These are phyloP conservation scores for Willisornis vidua DNA, from an alignment of 2,113 vertebrate species.

Conservation along the genomic window DNA sequence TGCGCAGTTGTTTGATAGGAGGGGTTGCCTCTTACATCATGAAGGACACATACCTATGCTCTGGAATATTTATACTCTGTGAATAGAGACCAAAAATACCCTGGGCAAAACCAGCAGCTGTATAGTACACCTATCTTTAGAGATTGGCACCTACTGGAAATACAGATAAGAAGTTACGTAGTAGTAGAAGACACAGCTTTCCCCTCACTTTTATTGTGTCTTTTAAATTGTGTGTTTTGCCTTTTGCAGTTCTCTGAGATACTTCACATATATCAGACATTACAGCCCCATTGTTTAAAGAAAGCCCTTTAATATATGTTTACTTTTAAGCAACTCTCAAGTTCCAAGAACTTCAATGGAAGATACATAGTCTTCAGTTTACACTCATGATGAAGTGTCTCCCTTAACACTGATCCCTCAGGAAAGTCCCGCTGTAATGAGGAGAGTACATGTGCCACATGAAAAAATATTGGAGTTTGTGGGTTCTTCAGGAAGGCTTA, in stretches of 20 bases:
- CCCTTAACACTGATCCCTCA: background rate
- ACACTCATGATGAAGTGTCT: fast-evolving
- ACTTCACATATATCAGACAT: background rate
- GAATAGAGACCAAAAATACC: background rate
- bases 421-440: background rate
- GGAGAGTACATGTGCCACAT: background rate
- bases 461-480: background rate
- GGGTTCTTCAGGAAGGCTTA: background rate
- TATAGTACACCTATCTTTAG: background rate
- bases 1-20: background rate
- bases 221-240: background rate
- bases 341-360: background rate
- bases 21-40: background rate
- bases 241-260: background rate
- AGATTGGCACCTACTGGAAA: background rate
- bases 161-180: background rate
- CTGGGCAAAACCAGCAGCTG: background rate
- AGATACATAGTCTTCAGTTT: background rate
- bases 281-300: background rate
- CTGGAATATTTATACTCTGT: background rate
- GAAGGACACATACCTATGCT: background rate
- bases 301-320: background rate
- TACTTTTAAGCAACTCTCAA: background rate
- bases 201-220: background rate
- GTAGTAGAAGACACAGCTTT: background rate